Evolutionary conservation across 2,113 vertebrate genomes (phyloP), one percentile per base, ranked within the genome.

Genomic region (Ovibos moschatus): DNA sequence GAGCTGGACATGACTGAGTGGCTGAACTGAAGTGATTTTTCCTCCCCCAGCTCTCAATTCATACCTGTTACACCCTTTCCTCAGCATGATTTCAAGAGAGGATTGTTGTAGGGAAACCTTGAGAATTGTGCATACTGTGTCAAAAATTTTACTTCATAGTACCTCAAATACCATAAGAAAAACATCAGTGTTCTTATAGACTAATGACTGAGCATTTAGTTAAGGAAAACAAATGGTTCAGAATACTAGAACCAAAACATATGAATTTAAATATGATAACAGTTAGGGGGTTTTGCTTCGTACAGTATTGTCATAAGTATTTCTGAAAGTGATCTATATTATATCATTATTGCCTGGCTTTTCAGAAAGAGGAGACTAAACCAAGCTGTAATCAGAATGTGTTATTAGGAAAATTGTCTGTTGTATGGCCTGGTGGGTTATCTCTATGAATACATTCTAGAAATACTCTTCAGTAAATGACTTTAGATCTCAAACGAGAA

Each of bases 201-300:
- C 12, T 43, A 50, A 51, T 60, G 12, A 51, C 12, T 92, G 23
- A 89, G 5, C 6, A 64, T 64, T 95, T 40, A 92, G 23, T 17
- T 84, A 12, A 62, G 50, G 23, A 87, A 96, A 87, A 89, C 33
- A 83, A n/a, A 92, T 58, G 2, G 2, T 85, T 86, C 40, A 14
- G 7, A 64, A 7, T 81, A 60, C 50, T 21, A 88, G 19, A 87
- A 74, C 57, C 8, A 43, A 94, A 82, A 82, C 76, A 86, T 40
- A 87, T 93, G 17, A 91, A 83, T 53, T 23, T 55, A 89, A 10
- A 6, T 92, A 28, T 50, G 58, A 76, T 92, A 83, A 40, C 30
- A 27, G 7, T 15, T 78, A 60, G 60, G 15, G 2, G 6, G 1
- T 47, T 87, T 86, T 47, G 17, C 62, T 51, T 25, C 19, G 23